Evolutionary conservation across 1,140 invertebrate species (phyloP).

Genomic region (Hirudo medicinalis): DNA sequence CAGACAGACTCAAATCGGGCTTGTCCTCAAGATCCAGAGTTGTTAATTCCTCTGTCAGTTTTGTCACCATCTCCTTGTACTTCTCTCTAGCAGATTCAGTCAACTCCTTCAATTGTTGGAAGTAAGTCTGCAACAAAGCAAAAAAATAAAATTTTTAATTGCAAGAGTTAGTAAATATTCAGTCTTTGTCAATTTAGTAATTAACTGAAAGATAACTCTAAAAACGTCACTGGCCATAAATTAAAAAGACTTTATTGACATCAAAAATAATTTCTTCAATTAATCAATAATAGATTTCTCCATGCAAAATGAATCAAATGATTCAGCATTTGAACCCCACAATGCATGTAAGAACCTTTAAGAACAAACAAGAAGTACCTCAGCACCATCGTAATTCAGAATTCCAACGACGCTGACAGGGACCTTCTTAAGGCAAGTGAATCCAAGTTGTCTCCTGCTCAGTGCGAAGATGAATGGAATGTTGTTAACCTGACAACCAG

Average conservation of each 20-base stretch:
- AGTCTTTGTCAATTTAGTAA: background rate
- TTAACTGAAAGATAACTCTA: background rate
- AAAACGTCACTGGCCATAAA: background rate
- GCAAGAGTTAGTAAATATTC: background rate
- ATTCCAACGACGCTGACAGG: slow-evolving; percentile 48
- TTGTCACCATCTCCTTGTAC: slow-evolving; percentile 36
- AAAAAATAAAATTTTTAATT: background rate
- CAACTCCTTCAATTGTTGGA: slow-evolving; percentile 33
- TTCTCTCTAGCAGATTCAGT: slow-evolving; percentile 33
- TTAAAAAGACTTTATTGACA: background rate
- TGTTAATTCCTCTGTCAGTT: slow-evolving; percentile 30
- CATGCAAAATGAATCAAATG: background rate
- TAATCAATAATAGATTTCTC: background rate
- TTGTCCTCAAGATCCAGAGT: no score
- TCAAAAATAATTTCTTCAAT: background rate
- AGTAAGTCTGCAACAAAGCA: slow-evolving; percentile 30
- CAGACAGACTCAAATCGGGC: no score
- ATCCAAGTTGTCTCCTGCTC: slow-evolving; percentile 44
- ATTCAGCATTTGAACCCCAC: background rate
- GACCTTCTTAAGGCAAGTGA: slow-evolving; percentile 45
- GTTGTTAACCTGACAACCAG: slow-evolving; percentile 40
- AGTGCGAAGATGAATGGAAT: slow-evolving; percentile 47
- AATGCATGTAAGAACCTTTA: background rate
- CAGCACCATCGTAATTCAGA: slow-evolving; percentile 47
- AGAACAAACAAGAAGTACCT: slow-evolving; percentile 35